Conservation (phyloP, 2,113 vertebrate genomes). For the Catagonus wagneri region DNA sequence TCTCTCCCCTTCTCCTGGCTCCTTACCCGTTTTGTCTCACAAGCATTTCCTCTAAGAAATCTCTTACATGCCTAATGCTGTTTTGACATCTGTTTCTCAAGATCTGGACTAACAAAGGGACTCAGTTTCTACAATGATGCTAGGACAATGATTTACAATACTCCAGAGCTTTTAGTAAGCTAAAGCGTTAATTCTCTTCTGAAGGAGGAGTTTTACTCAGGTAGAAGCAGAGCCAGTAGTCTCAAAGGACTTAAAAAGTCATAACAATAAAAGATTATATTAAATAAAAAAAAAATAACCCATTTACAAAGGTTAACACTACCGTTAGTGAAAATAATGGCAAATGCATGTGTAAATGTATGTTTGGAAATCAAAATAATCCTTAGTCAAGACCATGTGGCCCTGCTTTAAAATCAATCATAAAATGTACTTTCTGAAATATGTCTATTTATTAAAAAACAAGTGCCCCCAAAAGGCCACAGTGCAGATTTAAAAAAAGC, state of each 20-base stretch:
- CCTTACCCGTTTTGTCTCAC: neutral
- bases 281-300: conserved; percentile 58
- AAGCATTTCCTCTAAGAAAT: neutral
- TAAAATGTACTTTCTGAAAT: conserved; percentile 2
- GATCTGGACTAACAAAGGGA: neutral
- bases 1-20: neutral
- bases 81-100: neutral
- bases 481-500: neutral
- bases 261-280: conserved; percentile 32
- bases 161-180: neutral
- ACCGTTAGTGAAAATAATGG: conserved; percentile 49
- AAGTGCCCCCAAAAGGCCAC: neutral
- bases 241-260: conserved; percentile 18
- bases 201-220: neutral
- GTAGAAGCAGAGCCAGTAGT: neutral
- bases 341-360: neutral
- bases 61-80: neutral
- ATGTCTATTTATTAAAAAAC: neutral
- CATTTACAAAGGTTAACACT: conserved; percentile 29
- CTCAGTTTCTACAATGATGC: neutral
- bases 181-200: neutral
- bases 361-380: conserved; percentile 49
- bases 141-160: neutral
- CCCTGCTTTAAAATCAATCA: conserved; percentile 49
- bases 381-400: conserved; percentile 40